phyloP scores from a whole-genome alignment of 2,113 vertebrate species.

The Mormyrus iriodes region DNA sequence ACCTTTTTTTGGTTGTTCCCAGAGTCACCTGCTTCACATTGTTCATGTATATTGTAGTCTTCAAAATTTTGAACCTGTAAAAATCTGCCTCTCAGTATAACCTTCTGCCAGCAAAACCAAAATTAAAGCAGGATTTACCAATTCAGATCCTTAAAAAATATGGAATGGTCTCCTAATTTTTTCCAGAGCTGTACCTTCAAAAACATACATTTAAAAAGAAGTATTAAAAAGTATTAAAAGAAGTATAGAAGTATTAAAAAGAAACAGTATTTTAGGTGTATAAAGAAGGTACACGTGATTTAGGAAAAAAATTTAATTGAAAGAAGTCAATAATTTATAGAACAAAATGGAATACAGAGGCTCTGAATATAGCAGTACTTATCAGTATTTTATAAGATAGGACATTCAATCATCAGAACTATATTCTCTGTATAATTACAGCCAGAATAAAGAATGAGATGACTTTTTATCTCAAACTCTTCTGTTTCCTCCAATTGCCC shows the following conservation, averaged over 20 bases:
- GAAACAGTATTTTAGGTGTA: neutral
- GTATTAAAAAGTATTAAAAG: no score
- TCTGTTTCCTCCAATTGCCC: neutral
- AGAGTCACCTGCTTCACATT: no score
- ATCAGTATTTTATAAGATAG: constrained; percentile 47
- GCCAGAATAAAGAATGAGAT: constrained; percentile 14
- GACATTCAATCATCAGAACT: constrained; percentile 35
- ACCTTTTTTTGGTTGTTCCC: no score
- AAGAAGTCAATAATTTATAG: constrained; percentile 26
- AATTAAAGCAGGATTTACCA: no score
- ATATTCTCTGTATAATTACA: constrained; percentile 32
- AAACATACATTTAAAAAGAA: neutral
- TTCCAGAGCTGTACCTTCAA: no score
- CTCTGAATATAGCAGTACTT: constrained; percentile 40
- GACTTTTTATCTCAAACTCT: neutral
- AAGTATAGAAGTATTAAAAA: no score
- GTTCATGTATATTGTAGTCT: no score
- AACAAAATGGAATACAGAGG: constrained; percentile 24
- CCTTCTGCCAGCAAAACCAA: no score
- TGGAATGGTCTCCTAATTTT: no score
- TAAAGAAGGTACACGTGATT: neutral
- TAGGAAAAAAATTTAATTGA: constrained; percentile 10
- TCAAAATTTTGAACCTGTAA: no score
- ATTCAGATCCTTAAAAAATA: no score
- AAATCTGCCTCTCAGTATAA: no score